Base-by-base conservation (phyloP, 2,888 invertebrate genomes). In the Spodoptera exigua region DNA sequence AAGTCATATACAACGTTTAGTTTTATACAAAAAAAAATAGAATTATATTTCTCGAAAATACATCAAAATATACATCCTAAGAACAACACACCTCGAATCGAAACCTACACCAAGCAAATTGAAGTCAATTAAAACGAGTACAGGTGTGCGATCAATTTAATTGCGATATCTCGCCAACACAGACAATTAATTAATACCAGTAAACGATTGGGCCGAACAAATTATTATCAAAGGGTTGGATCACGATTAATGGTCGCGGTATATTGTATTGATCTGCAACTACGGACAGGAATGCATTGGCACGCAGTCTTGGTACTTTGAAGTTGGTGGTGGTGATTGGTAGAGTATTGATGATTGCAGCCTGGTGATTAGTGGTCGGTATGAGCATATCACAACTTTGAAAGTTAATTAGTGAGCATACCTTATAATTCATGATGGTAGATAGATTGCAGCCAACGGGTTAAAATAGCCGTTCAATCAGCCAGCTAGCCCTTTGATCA, bases 201-300 rank as follows among this genome's bases (percentile, higher is more conserved):
- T 57, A 67, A 71, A 71, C 72, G 66, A 67, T 71, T 65, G 72
- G 66, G 66, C 32, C 36, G 66, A 51, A 40, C 72, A 52, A 57
- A 71, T 52, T 52, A 65, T 65, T 57, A 37, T 65, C 67, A 44
- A 27, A 44, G 11, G 7, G 17, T 44, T 46, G 39, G 49, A 57
- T 35, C 18, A n/a, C 16, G 16, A 66, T 65, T 64, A 49, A 70
- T 70, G 56, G 2, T n/a, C 16, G 16, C 69, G 68, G 44, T 67
- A 35, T 16, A 39, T 9, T 27, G 7, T 27, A 5, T 21, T 48
- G 45, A 4, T 40, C 35, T 12, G 45, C 27, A 39, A 59, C 39
- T 32, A 63, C 36, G 18, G 51, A 3, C 18, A 11, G 70, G 63
- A 63, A 63, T 63, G 43, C 44, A 39, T 62, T 63, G 70, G 70